phyloP scores from a whole-genome alignment of 2,797 vertebrate genomes.

The Ptychadena robeensis region DNA sequence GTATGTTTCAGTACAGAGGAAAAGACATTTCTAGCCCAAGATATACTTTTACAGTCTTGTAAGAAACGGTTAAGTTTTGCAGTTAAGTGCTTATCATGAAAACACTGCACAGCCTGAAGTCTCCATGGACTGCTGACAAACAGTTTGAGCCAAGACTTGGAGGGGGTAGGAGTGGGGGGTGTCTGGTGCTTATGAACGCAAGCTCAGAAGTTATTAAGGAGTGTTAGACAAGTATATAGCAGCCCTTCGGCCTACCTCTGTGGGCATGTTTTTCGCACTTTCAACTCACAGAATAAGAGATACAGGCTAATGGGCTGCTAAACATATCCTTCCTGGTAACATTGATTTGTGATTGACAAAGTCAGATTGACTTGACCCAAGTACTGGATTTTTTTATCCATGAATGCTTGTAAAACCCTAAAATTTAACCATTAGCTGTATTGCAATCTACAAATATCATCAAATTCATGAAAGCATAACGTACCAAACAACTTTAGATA shows the following conservation, averaged over 20 bases:
- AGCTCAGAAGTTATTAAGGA: neutral
- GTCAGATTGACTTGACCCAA: neutral
- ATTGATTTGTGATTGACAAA: neutral
- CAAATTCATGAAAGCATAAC: no score
- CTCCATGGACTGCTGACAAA: neutral
- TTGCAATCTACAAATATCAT: no score
- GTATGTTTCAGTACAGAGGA: no score
- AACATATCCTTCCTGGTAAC: neutral
- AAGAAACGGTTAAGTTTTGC: neutral
- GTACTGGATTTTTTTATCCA: neutral
- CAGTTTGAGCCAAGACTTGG: neutral
- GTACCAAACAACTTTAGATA: no score
- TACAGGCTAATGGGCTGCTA: neutral
- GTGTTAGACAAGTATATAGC: neutral
- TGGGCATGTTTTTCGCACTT: neutral
- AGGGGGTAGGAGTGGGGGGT: no score
- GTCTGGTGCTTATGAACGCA: neutral
- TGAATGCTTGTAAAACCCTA: no score
- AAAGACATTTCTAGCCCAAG: neutral
- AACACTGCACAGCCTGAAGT: neutral
- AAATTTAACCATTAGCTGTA: no score
- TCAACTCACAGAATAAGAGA: neutral
- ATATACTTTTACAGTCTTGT: neutral
- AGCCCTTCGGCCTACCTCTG: neutral
- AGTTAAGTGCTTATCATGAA: neutral